A percentile compares a stretch with the other conserved stretches of the same genome.
These are phyloP conservation scores for Orthosia gracilis DNA, from an alignment of 2,888 invertebrate species.

Conservation along the genomic window DNA sequence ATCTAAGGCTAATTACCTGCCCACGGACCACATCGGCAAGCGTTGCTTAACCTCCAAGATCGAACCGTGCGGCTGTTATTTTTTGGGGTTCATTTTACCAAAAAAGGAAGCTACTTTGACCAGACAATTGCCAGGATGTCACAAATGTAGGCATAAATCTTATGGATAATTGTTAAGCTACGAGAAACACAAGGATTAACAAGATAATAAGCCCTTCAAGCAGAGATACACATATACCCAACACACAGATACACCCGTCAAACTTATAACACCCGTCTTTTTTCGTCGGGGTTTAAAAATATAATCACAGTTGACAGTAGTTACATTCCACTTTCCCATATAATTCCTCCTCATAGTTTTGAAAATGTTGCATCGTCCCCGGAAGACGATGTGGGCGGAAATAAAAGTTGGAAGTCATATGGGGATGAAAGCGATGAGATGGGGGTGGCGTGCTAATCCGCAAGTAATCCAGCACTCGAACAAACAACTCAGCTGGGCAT, in stretches of 20 bases:
- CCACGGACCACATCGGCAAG: no score
- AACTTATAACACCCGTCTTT: no score
- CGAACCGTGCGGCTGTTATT: no score
- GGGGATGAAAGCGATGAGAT: neutral
- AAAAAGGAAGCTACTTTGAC: no score
- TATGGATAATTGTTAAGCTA: neutral
- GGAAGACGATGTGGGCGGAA: constrained; percentile 50
- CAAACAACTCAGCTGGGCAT: constrained; percentile 46
- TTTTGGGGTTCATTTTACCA: no score
- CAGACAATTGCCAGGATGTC: neutral
- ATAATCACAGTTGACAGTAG: constrained; percentile 14
- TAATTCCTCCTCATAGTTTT: constrained; percentile 23
- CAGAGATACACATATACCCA: no score
- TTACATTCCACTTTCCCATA: neutral
- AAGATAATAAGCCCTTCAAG: neutral
- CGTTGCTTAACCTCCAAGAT: no score
- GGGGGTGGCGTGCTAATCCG: constrained; percentile 46
- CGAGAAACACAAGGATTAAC: neutral
- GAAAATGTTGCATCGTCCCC: constrained; percentile 34
- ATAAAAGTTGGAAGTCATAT: constrained; percentile 58
- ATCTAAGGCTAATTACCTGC: no score
- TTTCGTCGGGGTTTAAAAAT: neutral
- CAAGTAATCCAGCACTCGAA: constrained; percentile 49
- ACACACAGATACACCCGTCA: no score
- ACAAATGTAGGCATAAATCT: neutral